Conservation (phyloP, 2,113 vertebrate genomes). For the Chrysemys picta region DNA sequence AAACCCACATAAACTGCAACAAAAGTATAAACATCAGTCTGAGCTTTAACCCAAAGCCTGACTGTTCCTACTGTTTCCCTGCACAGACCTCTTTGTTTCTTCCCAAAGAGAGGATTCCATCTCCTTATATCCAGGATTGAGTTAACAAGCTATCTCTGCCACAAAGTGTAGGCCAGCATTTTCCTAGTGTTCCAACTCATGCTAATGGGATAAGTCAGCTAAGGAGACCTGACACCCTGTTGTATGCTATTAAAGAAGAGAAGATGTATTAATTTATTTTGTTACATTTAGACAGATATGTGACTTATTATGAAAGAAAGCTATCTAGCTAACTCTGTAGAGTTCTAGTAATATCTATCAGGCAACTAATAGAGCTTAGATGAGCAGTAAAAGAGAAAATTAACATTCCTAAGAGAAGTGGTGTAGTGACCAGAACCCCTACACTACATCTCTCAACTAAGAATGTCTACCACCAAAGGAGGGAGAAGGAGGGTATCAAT, state of each 20-base stretch:
- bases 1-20: background rate
- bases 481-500: background rate
- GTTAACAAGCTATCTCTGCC: background rate
- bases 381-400: conserved; percentile 28
- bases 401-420: background rate
- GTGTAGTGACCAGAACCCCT: conserved; percentile 24
- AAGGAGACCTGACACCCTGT: background rate
- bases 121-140: background rate
- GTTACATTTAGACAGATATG: conserved; percentile 27
- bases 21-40: background rate
- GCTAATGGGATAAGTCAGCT: background rate
- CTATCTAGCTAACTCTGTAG: conserved; percentile 21
- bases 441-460: conserved; percentile 46
- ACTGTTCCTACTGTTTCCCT: background rate
- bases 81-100: background rate
- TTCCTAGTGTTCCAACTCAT: rapidly evolving
- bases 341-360: conserved; percentile 38
- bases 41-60: conserved; percentile 9
- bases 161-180: background rate
- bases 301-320: background rate
- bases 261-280: background rate
- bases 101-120: background rate
- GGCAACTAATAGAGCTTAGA: conserved; percentile 17
- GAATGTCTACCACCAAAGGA: background rate
- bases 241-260: background rate